phyloP scores from a whole-genome alignment of 2,888 invertebrate genomes.

The Lithosia quadra region DNA sequence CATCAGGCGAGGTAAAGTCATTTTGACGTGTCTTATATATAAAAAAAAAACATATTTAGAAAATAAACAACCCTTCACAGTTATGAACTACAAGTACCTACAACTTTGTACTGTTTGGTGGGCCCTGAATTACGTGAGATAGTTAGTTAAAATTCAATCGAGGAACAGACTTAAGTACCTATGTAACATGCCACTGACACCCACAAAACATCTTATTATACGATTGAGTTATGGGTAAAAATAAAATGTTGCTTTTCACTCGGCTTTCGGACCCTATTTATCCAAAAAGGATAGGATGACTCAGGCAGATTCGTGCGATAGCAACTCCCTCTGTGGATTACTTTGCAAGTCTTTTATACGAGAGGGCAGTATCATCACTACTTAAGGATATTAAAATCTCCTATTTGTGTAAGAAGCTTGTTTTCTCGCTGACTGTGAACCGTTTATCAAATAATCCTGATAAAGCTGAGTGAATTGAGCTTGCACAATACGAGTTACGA shows the following conservation, averaged over 20 bases:
- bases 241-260: slow-evolving; percentile 66
- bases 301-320: slow-evolving; percentile 84
- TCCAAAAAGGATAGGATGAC: slow-evolving; percentile 85
- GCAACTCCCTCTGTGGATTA: slow-evolving; percentile 83
- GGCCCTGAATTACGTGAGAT: not conserved
- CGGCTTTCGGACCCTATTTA: slow-evolving; percentile 80
- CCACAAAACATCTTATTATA: slow-evolving; percentile 31
- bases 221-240: slow-evolving; percentile 61
- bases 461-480: slow-evolving; percentile 64
- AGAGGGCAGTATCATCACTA: slow-evolving; percentile 84
- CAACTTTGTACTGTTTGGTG: not conserved
- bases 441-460: slow-evolving; percentile 76
- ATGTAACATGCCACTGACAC: not conserved
- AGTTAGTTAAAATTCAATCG: not conserved
- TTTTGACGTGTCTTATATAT: no score
- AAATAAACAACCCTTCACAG: not conserved
- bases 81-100: not conserved
- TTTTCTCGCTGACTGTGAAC: slow-evolving; percentile 76
- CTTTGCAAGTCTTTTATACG: slow-evolving; percentile 85
- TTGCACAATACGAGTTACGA: slow-evolving; percentile 38
- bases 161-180: not conserved
- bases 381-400: slow-evolving; percentile 87
- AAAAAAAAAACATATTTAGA: no score
- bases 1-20: no score
- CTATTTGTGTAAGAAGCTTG: slow-evolving; percentile 84